phyloP scores from a whole-genome alignment of 2,113 vertebrate genomes.

The Rostratula benghalensis region DNA sequence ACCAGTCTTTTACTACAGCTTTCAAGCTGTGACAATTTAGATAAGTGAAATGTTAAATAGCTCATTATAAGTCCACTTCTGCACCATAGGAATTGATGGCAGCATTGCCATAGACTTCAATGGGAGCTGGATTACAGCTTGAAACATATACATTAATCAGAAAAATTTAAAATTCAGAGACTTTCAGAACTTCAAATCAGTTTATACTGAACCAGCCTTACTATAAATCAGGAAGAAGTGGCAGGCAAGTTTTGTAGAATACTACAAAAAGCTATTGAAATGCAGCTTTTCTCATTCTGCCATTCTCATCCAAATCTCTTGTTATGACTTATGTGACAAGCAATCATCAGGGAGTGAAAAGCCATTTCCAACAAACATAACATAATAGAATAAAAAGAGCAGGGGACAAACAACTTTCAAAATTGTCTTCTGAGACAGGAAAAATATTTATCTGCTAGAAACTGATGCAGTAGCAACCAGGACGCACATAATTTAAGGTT shows the following conservation, averaged over 20 bases:
- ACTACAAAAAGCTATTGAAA: not conserved
- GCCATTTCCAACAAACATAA: not conserved
- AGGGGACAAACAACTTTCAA: not conserved
- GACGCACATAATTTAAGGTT: not conserved
- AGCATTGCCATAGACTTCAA: not conserved
- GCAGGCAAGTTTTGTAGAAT: not conserved
- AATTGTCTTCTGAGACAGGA: not conserved
- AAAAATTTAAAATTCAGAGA: not conserved
- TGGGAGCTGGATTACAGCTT: not conserved
- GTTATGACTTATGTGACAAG: not conserved
- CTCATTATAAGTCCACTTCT: conserved; percentile 45
- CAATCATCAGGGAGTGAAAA: not conserved
- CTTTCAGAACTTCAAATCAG: not conserved
- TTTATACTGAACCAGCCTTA: not conserved
- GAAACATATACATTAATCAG: not conserved
- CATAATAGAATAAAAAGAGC: not conserved
- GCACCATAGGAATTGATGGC: not conserved
- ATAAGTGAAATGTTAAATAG: conserved; percentile 53
- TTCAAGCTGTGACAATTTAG: conserved; percentile 62
- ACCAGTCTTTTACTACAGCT: conserved; percentile 9
- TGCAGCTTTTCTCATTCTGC: not conserved
- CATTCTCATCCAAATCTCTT: not conserved
- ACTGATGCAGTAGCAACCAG: not conserved
- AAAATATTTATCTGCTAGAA: conserved; percentile 16
- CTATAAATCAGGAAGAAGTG: not conserved